These are phyloP conservation scores for Phengaris arion DNA, from an alignment of 2,888 invertebrate species.

Conservation along the genomic window DNA sequence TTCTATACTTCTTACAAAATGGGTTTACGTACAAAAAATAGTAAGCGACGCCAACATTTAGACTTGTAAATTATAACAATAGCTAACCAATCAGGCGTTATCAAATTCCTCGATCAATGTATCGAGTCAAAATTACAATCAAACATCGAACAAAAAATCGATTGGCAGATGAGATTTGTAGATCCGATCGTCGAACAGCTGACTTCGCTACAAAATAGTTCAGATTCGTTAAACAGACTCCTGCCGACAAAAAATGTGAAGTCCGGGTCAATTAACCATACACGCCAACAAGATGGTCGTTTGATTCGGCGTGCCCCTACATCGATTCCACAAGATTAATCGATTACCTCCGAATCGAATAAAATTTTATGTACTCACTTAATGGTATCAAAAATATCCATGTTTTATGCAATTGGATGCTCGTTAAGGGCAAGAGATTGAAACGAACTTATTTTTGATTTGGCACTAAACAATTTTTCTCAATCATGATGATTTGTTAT, in stretches of 20 bases:
- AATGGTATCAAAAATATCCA: not conserved
- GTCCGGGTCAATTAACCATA: constrained; percentile 58
- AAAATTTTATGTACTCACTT: not conserved
- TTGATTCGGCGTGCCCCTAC: constrained; percentile 22
- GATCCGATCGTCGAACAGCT: constrained; percentile 32
- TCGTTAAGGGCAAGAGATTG: not conserved
- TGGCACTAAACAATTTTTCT: constrained; percentile 5
- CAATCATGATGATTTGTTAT: not conserved
- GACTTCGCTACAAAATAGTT: constrained; percentile 25
- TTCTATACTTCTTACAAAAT: too few relatives aligned
- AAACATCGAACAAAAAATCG: constrained; percentile 52
- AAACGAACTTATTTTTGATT: not conserved
- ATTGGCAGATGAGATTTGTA: constrained; percentile 62
- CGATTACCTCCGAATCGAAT: constrained; percentile 19
- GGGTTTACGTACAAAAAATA: not conserved
- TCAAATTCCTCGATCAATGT: constrained; percentile 43
- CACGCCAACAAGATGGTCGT: constrained; percentile 21
- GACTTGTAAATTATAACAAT: constrained; percentile 20
- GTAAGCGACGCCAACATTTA: not conserved
- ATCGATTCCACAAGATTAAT: constrained; percentile 17
- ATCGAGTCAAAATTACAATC: constrained; percentile 45
- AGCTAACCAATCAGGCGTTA: constrained; percentile 20
- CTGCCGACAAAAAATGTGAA: constrained; percentile 5
- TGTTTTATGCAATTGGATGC: not conserved
- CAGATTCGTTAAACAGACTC: constrained; percentile 21